Base-by-base conservation (phyloP, 2,113 vertebrate genomes). In the Dinomys branickii region DNA sequence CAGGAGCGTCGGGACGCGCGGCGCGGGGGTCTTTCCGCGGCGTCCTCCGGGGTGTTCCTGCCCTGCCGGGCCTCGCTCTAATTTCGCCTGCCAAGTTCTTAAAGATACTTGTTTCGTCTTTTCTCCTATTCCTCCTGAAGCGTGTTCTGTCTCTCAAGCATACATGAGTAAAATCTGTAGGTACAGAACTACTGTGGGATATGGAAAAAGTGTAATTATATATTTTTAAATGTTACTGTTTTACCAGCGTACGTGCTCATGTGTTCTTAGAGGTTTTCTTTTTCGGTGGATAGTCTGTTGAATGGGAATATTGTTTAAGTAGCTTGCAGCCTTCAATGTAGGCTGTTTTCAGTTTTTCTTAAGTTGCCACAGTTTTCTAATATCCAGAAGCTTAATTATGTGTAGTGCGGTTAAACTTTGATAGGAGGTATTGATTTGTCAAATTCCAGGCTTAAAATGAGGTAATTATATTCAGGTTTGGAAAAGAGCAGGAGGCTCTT, bases 1-100 rank as follows among this genome's bases (percentile, higher is more conserved):
- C 98, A 98, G 99, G 98, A 98, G 98, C n/a, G 11, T 38, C 78
- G 6, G 65, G 24, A 17, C 38, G n/a, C 26, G 4, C 3, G 2
- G 17, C 65, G 1, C 80, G 26, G 4, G 1, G 67, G 20, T 85
- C 59, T 44, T 35, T 56, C 67, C 5, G 47, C 47, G 47, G 47
- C 47, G 47, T 50, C 6, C 17, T 73, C 2, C 26, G 2, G 19
- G 1, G 44, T 20, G 9, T 47, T 30, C 33, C n/a, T 24, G 5
- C 30, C 14, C 69, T 35, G 8, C n/a, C 7, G 0, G 63, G 50
- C 85, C 61, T 77, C 91, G 54, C 71, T 58, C 87, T 85, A n/a
- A 28, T 71, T 82, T 84, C 85, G n/a, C 20, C 78, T 41, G 3
- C 52, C 13, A 41, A 85, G 85, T 30, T 52, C 59, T 83, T 69